Conservation (phyloP, 2,797 vertebrate species). For the Synanceia verrucosa region DNA sequence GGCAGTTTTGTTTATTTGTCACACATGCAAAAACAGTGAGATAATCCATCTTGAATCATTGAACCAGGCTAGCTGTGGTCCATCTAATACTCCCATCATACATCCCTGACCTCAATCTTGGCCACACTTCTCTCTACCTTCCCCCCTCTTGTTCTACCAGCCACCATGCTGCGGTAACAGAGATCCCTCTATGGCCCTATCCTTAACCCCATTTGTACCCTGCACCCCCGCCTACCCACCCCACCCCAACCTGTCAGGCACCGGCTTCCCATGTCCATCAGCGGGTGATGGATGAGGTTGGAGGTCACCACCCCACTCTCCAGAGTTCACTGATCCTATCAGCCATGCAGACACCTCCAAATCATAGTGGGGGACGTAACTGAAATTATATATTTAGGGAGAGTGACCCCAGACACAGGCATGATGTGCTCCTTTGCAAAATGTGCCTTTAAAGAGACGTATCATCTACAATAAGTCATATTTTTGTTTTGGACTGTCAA, state of each 20-base stretch:
- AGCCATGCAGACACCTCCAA: slow-evolving; percentile 76
- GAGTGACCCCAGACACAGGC: slow-evolving; percentile 4
- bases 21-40: slow-evolving; percentile 38
- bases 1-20: slow-evolving; percentile 21
- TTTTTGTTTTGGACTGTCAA: not conserved
- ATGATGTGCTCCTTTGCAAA: slow-evolving; percentile 13
- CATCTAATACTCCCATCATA: slow-evolving; percentile 63
- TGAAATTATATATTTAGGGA: slow-evolving; percentile 67
- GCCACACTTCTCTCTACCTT: slow-evolving; percentile 25
- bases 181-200: slow-evolving; percentile 52
- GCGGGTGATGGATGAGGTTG: slow-evolving; percentile 86
- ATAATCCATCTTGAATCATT: slow-evolving; percentile 68
- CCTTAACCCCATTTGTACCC: slow-evolving; percentile 74
- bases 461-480: slow-evolving; percentile 6
- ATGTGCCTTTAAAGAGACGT: slow-evolving; percentile 23
- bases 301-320: slow-evolving; percentile 83
- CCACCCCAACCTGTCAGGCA: slow-evolving; percentile 82
- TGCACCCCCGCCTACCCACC: slow-evolving; percentile 52
- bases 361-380: slow-evolving; percentile 53
- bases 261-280: slow-evolving; percentile 86
- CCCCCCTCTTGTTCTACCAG: slow-evolving; percentile 25
- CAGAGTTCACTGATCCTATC: slow-evolving; percentile 80
- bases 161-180: slow-evolving; percentile 40
- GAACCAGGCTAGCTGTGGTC: slow-evolving; percentile 42
- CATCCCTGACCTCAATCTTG: slow-evolving; percentile 73